Evolutionary conservation across 1,140 invertebrate species (phyloP), one percentile per base, ranked within the genome.

Genomic region (Drosophila parabipectinata): DNA sequence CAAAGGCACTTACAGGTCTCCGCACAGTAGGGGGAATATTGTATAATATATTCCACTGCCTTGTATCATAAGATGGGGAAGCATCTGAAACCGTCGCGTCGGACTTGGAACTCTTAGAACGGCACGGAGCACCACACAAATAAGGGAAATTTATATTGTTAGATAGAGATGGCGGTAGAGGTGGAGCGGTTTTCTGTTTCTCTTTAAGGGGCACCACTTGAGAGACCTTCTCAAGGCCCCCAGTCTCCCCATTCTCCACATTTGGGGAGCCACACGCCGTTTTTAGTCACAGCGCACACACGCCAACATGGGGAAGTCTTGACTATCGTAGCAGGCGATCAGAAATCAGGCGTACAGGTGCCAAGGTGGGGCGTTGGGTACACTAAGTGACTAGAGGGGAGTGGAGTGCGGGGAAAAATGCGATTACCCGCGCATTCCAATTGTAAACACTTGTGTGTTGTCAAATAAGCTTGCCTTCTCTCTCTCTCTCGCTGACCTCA

Each of bases 241-340:
- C 26, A 9, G 26, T 28, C 10, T 47, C 6, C 32, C 26, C 32
- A 37, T 39, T 68, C 63, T 48, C 64, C 67, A 68, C 18, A 48
- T 53, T 53, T 61, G 73, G 71, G 50, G 68, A 57, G 52, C 62
- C 67, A 54, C 34, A 28, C 26, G 26, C 21, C 21, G 37, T 26
- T 69, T 79, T 84, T 79, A 83, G 72, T 80, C 77, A 57, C 51
- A 66, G 77, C 68, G 84, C 72, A 88, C 83, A 90, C 79, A 87
- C 88, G 82, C 50, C 80, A 83, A 90, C 88, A 90, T 90, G 88
- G 88, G 88, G 88, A 90, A 90, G 88, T 90, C 88, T 88, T 79
- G 79, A 84, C 88, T 88, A 81, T 71, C 58, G 54, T 69, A 90
- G 57, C 75, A 88, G 88, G 88, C 77, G 71, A 51, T 44, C 88